phyloP scores from a whole-genome alignment of 2,888 invertebrate genomes.

The Morinoia aosen region DNA sequence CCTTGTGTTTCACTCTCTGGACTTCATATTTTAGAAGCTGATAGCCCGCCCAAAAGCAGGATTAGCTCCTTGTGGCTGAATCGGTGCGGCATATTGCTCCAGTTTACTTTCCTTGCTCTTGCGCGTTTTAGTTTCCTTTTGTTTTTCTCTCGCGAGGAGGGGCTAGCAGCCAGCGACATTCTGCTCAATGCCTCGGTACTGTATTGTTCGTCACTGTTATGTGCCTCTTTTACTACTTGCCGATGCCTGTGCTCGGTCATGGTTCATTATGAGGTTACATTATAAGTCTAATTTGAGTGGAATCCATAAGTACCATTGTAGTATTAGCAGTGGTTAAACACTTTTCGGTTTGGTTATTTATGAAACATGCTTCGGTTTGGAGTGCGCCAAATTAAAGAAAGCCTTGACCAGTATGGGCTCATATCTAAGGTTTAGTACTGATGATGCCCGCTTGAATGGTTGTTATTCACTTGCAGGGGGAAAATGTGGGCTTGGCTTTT shows the following conservation, averaged over 20 bases:
- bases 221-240: neutral
- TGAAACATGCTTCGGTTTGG: neutral
- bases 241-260: neutral
- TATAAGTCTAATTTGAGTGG: too few species aligned
- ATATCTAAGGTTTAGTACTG: neutral
- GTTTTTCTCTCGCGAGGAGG: neutral
- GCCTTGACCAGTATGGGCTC: too few species aligned
- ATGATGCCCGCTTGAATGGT: neutral
- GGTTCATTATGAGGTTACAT: neutral
- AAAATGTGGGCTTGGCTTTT: too few species aligned
- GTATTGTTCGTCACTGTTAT: neutral
- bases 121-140: neutral
- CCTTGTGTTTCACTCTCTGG: neutral
- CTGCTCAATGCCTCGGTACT: too few species aligned
- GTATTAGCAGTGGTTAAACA: too few species aligned
- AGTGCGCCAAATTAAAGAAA: neutral
- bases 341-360: neutral
- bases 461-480: neutral
- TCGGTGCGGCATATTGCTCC: neutral
- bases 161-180: too few species aligned
- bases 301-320: too few species aligned
- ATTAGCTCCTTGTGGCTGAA: neutral
- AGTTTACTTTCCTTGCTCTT: neutral
- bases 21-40: neutral
- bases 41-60: neutral